Conservation (phyloP, 2,888 invertebrate species). For the Latrodectus elegans region DNA sequence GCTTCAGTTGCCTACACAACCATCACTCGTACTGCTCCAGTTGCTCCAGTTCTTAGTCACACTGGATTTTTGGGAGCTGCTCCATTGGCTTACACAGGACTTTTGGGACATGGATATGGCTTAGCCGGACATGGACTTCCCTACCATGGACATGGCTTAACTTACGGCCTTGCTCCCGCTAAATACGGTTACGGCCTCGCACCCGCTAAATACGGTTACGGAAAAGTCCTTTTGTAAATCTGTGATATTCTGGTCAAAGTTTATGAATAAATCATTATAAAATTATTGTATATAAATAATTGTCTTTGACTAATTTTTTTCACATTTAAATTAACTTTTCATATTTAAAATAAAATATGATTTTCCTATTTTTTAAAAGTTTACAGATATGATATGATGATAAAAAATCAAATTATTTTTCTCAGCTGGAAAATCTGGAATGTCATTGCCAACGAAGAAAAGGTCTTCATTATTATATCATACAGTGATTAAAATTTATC, state of each 20-base stretch:
- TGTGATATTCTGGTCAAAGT: not conserved
- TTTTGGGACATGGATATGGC: conserved; percentile 21
- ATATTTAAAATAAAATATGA: too few species aligned
- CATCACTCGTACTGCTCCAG: conserved; percentile 21
- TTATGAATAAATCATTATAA: conserved; percentile 7
- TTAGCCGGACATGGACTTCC: conserved; percentile 30
- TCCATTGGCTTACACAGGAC: conserved; percentile 34
- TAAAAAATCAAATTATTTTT: too few species aligned
- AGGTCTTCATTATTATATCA: too few species aligned
- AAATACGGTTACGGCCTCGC: conserved; percentile 25
- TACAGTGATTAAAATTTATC: too few species aligned
- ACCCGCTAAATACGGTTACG: conserved; percentile 18
- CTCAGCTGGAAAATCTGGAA: too few species aligned
- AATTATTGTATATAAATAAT: not conserved
- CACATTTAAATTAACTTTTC: too few species aligned
- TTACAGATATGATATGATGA: too few species aligned
- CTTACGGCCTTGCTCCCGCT: not conserved
- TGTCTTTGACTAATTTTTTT: not conserved
- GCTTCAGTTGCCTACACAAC: conserved; percentile 32
- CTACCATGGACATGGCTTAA: conserved; percentile 1
- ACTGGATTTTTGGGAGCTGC: conserved; percentile 45
- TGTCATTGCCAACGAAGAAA: too few species aligned
- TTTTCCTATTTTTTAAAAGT: too few species aligned
- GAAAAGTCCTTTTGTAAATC: conserved; percentile 41
- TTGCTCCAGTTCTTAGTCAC: conserved; percentile 35